phyloP scores from a whole-genome alignment of 2,113 vertebrate species.

The Dunckerocampus dactyliophorus region DNA sequence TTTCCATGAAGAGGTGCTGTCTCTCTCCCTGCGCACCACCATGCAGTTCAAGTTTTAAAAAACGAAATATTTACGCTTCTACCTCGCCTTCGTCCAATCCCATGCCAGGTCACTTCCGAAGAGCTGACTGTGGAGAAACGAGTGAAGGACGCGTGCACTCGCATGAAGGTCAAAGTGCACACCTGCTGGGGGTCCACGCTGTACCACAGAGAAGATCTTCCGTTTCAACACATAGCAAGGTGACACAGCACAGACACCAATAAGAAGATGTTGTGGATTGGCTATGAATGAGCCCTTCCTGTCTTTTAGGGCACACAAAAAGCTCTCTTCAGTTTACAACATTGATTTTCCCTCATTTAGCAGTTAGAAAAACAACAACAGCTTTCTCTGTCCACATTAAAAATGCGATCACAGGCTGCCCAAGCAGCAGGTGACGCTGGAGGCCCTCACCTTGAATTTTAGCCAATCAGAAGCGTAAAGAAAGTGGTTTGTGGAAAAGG shows the following conservation, averaged over 20 bases:
- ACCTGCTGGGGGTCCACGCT: constrained; percentile 78
- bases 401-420: too few relatives aligned
- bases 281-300: too few relatives aligned
- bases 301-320: too few relatives aligned
- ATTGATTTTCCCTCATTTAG: too few relatives aligned
- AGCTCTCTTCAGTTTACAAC: too few relatives aligned
- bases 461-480: neutral
- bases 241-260: constrained; percentile 42
- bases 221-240: constrained; percentile 72
- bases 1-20: constrained; percentile 78
- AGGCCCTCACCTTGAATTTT: neutral
- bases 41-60: neutral
- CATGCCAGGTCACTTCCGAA: constrained; percentile 71
- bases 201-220: constrained; percentile 78
- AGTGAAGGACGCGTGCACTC: constrained; percentile 68
- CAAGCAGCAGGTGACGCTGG: too few relatives aligned
- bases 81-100: neutral
- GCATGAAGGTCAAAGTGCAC: constrained; percentile 72
- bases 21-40: neutral
- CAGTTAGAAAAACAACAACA: too few relatives aligned
- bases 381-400: too few relatives aligned
- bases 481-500: too few relatives aligned
- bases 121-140: constrained; percentile 75
- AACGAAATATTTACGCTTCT: neutral
- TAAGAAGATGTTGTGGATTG: too few relatives aligned